Base-by-base conservation (phyloP, 2,888 invertebrate species). In the Sphecodes monilicornis region DNA sequence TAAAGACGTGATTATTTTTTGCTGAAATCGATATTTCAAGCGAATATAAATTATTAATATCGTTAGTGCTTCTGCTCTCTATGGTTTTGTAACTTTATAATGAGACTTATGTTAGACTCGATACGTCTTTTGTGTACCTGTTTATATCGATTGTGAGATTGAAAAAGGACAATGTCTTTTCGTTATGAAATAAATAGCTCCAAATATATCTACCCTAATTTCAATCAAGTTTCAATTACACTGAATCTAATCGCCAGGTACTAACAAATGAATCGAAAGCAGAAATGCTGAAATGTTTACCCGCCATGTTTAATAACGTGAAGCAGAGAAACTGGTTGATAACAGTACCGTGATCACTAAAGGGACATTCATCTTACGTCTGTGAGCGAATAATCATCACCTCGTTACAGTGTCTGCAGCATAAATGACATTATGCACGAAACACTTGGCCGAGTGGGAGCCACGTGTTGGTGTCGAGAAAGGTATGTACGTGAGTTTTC, bases 401-500 rank as follows among this genome's bases (percentile, higher is more conserved):
- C 22, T 39, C 5, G 22, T n/a, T 68, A 3, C 22, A 39, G 1
- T 10, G 66, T 66, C 39, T 2, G 36, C 68, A 13, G 36, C n/a
- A 22, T 39, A 68, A 29, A 29, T 18, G n/a, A n/a, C 18, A 68
- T 26, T 66, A 50, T 32, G 39, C 29, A 18, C 36, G 39, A 70
- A 29, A 10, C 64, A 39, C 43, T 74, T 64, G 74, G 74, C 64
- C 29, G 71, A 74, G 57, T 70, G 36, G 13, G 29, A 50, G 70
- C n/a, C 69, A 22, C 3, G 43, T 26, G 69, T 46, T 5, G 18
- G 69, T 60, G 54, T 36, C 29, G 36, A 4, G n/a, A 11, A 26
- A 16, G 22, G 60, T 74, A 85, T 73, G 77, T 82, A 85, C 76
- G 77, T 82, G 73, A 81, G 78, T 85, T 90, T 88, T 88, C 85